Evolutionary conservation across 2,888 invertebrate genomes (phyloP), one percentile per base, ranked within the genome.

Genomic region (Drosophila pegasa): DNA sequence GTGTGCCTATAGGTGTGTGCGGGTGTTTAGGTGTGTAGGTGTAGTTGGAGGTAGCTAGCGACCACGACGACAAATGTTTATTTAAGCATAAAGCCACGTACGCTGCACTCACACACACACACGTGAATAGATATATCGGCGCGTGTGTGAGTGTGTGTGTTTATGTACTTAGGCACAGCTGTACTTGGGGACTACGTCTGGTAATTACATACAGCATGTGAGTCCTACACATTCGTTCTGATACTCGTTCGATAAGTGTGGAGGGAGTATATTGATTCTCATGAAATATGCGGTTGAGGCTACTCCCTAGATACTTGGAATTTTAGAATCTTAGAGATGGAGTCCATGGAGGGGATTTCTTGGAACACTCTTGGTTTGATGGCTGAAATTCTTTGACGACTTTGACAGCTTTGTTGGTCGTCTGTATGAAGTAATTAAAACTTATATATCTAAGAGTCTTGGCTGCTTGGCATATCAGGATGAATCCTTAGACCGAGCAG

Each of bases 41-140:
- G 38, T 5, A 5, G 29, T 8, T 12, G 22, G 5, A 35, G 33
- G 33, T 57, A 35, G 55, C 29, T 5, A 45, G 54, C 60, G 60
- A 55, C 68, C 41, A 70, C 58, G 70, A 57, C 69, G 68, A 74
- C 80, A 75, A 82, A 85, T 85, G 85, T 85, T 85, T 85, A 85
- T 85, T 85, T 84, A 85, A 87, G 88, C 85, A 85, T 85, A 85
- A 87, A 86, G 86, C 86, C 81, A 85, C 87, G 84, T 87, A 80
- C 78, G 43, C 55, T 75, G 62, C 75, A 75, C 67, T 66, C 60
- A 56, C 51, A 55, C 51, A 52, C 43, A 41, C 25, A 52, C 29
- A 37, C 35, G 16, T 45, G 43, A 27, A 45, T 27, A 10, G 29
- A 35, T 55, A 54, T 62, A 14, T 22, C 7, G n/a, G n/a, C 20